Evolutionary conservation across 2,113 vertebrate species (phyloP).

Genomic region (Crotophaga sulcirostris): DNA sequence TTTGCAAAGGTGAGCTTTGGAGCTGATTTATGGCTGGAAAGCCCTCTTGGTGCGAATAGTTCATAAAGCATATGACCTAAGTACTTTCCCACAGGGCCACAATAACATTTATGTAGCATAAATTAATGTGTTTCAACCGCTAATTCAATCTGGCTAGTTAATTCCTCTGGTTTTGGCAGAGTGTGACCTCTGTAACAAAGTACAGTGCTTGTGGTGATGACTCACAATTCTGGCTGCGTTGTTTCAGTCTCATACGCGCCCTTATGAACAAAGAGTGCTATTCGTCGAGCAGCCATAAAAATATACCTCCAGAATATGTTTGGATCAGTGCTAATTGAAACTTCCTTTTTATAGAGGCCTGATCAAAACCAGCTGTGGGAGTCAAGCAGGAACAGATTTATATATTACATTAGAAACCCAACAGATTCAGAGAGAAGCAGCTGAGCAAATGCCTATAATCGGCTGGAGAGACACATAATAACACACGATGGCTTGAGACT

Average conservation of each 20-base stretch:
- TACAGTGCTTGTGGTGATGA: constrained; percentile 50
- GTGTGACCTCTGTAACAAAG: constrained; percentile 59
- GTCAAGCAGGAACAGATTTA: constrained; percentile 66
- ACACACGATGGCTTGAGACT: not conserved
- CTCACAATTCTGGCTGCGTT: constrained; percentile 60
- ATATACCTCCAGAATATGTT: constrained; percentile 59
- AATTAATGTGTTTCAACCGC: constrained; percentile 76
- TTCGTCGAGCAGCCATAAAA: constrained; percentile 64
- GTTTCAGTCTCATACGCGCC: not conserved
- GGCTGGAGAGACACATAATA: not conserved
- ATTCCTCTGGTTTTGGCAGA: constrained; percentile 75
- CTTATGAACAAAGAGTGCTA: constrained; percentile 57
- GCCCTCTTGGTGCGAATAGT: constrained; percentile 68
- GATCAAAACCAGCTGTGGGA: constrained; percentile 76
- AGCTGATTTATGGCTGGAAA: constrained; percentile 65
- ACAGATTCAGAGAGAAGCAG: constrained; percentile 42
- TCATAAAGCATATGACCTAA: constrained; percentile 74
- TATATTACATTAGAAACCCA: constrained; percentile 42
- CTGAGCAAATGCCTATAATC: constrained; percentile 9
- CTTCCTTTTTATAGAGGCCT: constrained; percentile 75
- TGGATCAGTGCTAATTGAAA: constrained; percentile 75
- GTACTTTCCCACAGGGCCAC: constrained; percentile 75
- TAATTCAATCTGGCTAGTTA: constrained; percentile 78
- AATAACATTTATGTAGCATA: constrained; percentile 82
- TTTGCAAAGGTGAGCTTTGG: not conserved